Conservation (phyloP, 2,888 invertebrate genomes). For the Drosophila phalerata region DNA sequence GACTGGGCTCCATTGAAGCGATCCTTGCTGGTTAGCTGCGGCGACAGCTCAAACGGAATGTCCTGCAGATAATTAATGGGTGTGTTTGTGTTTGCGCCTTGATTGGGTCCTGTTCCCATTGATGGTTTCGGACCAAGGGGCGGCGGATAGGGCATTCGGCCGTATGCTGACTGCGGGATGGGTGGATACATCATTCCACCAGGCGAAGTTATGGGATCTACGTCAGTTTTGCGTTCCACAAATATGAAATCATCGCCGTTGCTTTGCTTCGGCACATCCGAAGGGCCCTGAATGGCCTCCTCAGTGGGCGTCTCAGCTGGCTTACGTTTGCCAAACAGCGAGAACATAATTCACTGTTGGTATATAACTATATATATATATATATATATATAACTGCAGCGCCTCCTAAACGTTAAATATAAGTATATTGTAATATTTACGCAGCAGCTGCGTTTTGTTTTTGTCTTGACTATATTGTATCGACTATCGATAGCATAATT, state of each 20-base stretch:
- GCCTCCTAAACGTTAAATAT: neutral
- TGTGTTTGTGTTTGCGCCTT: too few species aligned
- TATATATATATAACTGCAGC: slow-evolving; percentile 1
- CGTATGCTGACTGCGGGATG: slow-evolving; percentile 62
- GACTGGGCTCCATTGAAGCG: slow-evolving; percentile 74
- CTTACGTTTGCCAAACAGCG: slow-evolving; percentile 82
- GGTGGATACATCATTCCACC: slow-evolving; percentile 66
- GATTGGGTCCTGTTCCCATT: neutral
- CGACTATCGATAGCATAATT: slow-evolving; percentile 3
- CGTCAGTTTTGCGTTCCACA: slow-evolving; percentile 70
- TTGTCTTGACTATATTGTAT: slow-evolving; percentile 8
- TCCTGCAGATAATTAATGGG: slow-evolving; percentile 81
- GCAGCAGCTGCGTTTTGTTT: slow-evolving; percentile 44
- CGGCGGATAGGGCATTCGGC: slow-evolving; percentile 65
- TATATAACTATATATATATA: neutral
- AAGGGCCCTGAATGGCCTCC: slow-evolving; percentile 66
- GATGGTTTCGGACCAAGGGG: slow-evolving; percentile 33
- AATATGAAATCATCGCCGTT: slow-evolving; percentile 83
- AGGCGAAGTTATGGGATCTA: slow-evolving; percentile 42
- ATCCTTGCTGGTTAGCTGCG: slow-evolving; percentile 73
- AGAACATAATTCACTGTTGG: slow-evolving; percentile 68
- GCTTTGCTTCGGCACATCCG: slow-evolving; percentile 43
- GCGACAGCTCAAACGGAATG: slow-evolving; percentile 82
- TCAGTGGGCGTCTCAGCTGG: slow-evolving; percentile 73
- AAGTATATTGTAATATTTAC: slow-evolving; percentile 22